Evolutionary conservation across 2,797 vertebrate species (phyloP).

Genomic region (Todus mexicanus): DNA sequence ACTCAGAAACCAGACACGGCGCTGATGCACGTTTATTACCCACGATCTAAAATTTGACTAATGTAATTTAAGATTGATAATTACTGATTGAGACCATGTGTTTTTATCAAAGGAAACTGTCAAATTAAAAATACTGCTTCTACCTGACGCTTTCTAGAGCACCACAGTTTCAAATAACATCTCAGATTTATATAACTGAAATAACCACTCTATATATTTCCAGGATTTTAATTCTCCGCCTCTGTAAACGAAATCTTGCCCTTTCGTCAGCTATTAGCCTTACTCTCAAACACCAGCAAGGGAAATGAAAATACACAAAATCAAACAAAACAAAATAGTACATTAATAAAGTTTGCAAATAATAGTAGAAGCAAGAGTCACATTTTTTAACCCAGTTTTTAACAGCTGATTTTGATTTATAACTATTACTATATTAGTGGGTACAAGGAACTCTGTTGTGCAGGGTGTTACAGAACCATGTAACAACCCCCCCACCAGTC

Average conservation of each 20-base stretch:
- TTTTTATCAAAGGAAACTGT: conserved; percentile 1
- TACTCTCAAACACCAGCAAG: background rate
- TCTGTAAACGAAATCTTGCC: background rate
- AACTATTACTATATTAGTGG: background rate
- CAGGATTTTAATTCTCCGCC: background rate
- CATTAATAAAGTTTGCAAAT: background rate
- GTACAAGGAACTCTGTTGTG: background rate
- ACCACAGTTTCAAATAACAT: background rate
- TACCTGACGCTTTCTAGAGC: background rate
- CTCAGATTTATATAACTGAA: background rate
- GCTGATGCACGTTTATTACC: background rate
- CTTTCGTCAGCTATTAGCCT: background rate
- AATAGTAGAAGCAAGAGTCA: background rate
- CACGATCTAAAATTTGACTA: background rate
- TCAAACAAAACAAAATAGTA: background rate
- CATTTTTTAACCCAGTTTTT: background rate
- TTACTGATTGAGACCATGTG: conserved; percentile 18
- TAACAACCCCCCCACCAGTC: rapidly evolving
- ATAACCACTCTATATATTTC: background rate
- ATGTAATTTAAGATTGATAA: background rate
- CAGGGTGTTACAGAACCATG: background rate
- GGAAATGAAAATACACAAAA: background rate
- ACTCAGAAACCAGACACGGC: background rate
- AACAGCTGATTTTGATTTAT: background rate
- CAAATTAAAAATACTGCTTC: background rate